phyloP scores from a whole-genome alignment of 1,140 invertebrate species.

The Trachymyrmex septentrionalis region DNA sequence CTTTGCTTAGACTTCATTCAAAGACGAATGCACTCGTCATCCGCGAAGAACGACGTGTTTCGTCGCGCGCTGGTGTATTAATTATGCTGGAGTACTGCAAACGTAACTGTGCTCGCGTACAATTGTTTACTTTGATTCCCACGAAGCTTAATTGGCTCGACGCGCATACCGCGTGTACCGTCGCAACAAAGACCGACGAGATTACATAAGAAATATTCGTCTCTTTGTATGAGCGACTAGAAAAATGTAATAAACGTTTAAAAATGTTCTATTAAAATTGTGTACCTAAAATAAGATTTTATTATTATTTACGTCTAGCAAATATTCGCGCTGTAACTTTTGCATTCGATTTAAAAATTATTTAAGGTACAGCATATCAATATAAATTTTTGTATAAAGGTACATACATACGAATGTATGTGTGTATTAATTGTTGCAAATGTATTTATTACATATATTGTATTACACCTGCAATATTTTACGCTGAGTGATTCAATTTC shows the following conservation, averaged over 20 bases:
- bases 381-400: background rate
- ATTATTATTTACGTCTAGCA: background rate
- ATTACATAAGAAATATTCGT: slow-evolving; percentile 39
- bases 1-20: slow-evolving; percentile 37
- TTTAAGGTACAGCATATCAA: background rate
- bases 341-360: slow-evolving; percentile 12
- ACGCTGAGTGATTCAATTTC: background rate
- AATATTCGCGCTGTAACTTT: background rate
- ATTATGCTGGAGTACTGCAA: slow-evolving; percentile 45
- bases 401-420: background rate
- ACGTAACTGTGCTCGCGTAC: slow-evolving; percentile 14
- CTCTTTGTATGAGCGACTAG: background rate
- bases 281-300: background rate
- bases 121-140: slow-evolving; percentile 61
- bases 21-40: slow-evolving; percentile 50
- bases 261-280: background rate
- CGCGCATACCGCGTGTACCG: slow-evolving; percentile 20
- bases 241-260: slow-evolving; percentile 30
- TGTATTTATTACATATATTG: background rate
- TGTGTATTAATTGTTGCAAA: background rate
- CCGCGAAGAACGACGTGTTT: slow-evolving; percentile 38
- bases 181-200: slow-evolving; percentile 30
- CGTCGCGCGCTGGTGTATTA: slow-evolving; percentile 50
- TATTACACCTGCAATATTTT: background rate
- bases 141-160: slow-evolving; percentile 47